Evolutionary conservation across 2,888 invertebrate species (phyloP).

Genomic region (Liopterus haemorrhoidalis): DNA sequence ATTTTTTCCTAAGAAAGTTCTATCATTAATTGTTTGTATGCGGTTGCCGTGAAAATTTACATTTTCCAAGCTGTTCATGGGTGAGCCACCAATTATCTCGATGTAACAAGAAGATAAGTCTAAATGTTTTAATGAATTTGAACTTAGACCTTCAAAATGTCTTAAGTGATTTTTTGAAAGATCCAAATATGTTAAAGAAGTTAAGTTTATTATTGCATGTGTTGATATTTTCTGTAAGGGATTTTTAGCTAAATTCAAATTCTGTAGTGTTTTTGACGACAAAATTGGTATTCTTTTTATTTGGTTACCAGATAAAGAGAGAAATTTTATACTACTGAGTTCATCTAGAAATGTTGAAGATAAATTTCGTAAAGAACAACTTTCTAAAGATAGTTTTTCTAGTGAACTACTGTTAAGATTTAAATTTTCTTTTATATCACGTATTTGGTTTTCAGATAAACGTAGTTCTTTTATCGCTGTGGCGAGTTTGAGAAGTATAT

Average conservation of each 20-base stretch:
- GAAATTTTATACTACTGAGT: too few relatives aligned
- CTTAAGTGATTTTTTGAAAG: constrained; percentile 57
- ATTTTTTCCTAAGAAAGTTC: constrained; percentile 55
- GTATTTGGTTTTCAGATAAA: constrained; percentile 47
- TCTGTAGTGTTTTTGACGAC: too few relatives aligned
- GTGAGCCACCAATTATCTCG: constrained; percentile 54
- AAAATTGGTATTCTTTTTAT: too few relatives aligned
- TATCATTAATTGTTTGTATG: constrained; percentile 52
- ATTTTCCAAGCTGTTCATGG: constrained; percentile 55
- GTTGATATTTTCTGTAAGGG: constrained; percentile 11
- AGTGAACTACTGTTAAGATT: constrained; percentile 13
- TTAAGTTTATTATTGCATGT: constrained; percentile 52
- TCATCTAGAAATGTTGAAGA: too few relatives aligned
- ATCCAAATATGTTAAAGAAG: constrained; percentile 55
- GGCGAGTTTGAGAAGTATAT: constrained; percentile 47
- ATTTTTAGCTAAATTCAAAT: too few relatives aligned
- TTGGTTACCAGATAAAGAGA: too few relatives aligned
- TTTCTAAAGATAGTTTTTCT: constrained; percentile 9
- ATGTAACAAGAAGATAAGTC: constrained; percentile 60
- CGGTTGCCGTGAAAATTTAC: constrained; percentile 59
- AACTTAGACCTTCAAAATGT: constrained; percentile 42
- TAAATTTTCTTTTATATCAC: not conserved
- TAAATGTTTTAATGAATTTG: constrained; percentile 51
- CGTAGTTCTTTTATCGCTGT: constrained; percentile 51
- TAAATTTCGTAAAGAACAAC: constrained; percentile 6